Evolutionary conservation across 2,113 vertebrate genomes (phyloP), one percentile per base, ranked within the genome.

Genomic region (Galeopterus variegatus): DNA sequence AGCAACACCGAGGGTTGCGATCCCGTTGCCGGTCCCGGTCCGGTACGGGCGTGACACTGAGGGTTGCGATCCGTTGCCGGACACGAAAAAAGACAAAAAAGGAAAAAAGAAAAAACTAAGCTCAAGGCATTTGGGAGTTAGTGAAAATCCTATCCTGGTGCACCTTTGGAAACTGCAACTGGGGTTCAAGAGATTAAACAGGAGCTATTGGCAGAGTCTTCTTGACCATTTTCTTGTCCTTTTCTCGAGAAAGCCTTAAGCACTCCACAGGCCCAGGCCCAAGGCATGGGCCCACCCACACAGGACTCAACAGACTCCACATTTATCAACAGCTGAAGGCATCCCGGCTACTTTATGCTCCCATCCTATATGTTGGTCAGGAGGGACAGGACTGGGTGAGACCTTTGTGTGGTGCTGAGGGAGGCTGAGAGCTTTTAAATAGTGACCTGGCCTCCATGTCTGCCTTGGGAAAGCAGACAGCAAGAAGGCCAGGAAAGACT

Each of bases 181-280:
- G 19, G 62, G 65, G 45, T 54, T 95, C 73, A 75, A 69, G 90
- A 85, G 79, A 92, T 85, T 88, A 87, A 90, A 82, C 26, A 48
- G 79, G 33, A 89, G 62, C 33, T 62, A 3, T 17, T n/a, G 52
- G 33, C 17, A 45, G 18, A 83, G 41, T 41, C 31, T 75, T 31
- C 41, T 50, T 58, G 67, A 65, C 54, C 41, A 8, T 45, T 69
- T 96, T 72, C 48, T 95, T 76, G 64, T 72, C 72, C 76, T 73
- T 6, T 73, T 77, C 45, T 58, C 19, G 0, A 88, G 62, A 83
- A 90, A 95, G 33, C 11, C 14, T 5, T 36, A 5, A 1, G 5
- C 33, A 18, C 18, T 80, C 36, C 41, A 58, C 12, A 82, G 82
- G 95, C 31, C 8, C 41, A 31, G 18, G 36, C n/a, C 72, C 36